phyloP scores from a whole-genome alignment of 2,797 vertebrate genomes.

The Bradypodion pumilum region DNA sequence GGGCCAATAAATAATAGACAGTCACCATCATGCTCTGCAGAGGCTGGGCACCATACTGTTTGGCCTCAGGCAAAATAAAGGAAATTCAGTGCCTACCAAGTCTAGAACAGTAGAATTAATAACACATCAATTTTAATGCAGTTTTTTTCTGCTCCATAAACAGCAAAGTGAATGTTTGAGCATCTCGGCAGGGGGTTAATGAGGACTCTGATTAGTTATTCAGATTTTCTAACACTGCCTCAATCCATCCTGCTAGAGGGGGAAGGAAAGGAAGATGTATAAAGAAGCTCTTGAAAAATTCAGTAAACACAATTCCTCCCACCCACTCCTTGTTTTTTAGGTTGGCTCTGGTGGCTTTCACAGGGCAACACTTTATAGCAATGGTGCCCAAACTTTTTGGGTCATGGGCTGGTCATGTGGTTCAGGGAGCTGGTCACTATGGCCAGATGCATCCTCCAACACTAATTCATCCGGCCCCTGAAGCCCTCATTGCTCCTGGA shows the following conservation, averaged over 20 bases:
- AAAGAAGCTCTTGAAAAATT: constrained; percentile 50
- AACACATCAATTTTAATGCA: constrained; percentile 80
- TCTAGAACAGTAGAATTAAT: constrained; percentile 75
- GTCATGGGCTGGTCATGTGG: too few species aligned
- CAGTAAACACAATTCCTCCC: constrained; percentile 17
- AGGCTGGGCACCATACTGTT: constrained; percentile 52
- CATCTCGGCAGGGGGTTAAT: constrained; percentile 89
- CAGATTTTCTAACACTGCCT: constrained; percentile 75
- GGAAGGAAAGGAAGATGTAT: constrained; percentile 45
- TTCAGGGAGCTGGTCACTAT: too few species aligned
- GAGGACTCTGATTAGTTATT: constrained; percentile 94
- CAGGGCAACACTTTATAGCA: not conserved
- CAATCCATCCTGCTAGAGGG: constrained; percentile 68
- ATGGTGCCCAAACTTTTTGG: too few species aligned
- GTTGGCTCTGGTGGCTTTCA: not conserved
- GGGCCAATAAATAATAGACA: constrained; percentile 65
- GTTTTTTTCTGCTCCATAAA: constrained; percentile 78
- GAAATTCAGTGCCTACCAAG: constrained; percentile 57
- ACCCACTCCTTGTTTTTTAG: not conserved
- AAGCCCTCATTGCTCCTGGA: too few species aligned
- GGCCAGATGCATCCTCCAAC: too few species aligned
- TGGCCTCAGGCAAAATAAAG: constrained; percentile 54
- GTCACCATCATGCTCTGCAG: constrained; percentile 52
- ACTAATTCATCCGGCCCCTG: too few species aligned
- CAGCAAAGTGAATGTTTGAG: constrained; percentile 86